phyloP scores from a whole-genome alignment of 2,888 invertebrate genomes.

The Ichneumon xanthorius region DNA sequence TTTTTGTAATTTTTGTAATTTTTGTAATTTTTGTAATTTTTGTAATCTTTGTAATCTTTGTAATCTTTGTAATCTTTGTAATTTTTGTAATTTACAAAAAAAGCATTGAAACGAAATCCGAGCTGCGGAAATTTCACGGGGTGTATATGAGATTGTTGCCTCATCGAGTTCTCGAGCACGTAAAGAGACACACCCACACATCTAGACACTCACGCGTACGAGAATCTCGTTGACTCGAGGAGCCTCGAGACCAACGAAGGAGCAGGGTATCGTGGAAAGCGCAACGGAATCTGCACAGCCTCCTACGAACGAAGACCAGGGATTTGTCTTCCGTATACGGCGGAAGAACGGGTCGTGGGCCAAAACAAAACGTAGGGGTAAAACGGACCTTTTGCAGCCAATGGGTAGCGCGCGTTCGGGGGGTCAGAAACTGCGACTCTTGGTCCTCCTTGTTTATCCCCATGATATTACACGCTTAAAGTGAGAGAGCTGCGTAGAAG shows the following conservation, averaged over 20 bases:
- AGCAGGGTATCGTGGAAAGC: slow-evolving; percentile 11
- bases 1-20: too few relatives aligned
- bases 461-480: too few relatives aligned
- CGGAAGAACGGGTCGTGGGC: not conserved
- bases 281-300: not conserved
- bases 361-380: too few relatives aligned
- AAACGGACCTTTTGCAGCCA: not conserved
- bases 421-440: too few relatives aligned
- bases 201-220: not conserved
- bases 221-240: slow-evolving; percentile 10
- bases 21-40: too few relatives aligned
- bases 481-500: too few relatives aligned
- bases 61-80: too few relatives aligned
- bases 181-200: slow-evolving; percentile 2
- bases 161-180: slow-evolving; percentile 11
- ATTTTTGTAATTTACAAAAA: too few relatives aligned
- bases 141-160: slow-evolving; percentile 17
- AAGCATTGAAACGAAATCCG: not conserved
- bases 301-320: not conserved
- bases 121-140: slow-evolving; percentile 5
- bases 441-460: too few relatives aligned
- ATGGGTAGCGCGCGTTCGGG: too few relatives aligned
- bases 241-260: slow-evolving; percentile 13
- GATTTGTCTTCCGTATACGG: not conserved
- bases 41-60: too few relatives aligned